These are phyloP conservation scores for Panagrolaimus sp. DNA, from an alignment of 1,140 invertebrate species.

Conservation along the genomic window DNA sequence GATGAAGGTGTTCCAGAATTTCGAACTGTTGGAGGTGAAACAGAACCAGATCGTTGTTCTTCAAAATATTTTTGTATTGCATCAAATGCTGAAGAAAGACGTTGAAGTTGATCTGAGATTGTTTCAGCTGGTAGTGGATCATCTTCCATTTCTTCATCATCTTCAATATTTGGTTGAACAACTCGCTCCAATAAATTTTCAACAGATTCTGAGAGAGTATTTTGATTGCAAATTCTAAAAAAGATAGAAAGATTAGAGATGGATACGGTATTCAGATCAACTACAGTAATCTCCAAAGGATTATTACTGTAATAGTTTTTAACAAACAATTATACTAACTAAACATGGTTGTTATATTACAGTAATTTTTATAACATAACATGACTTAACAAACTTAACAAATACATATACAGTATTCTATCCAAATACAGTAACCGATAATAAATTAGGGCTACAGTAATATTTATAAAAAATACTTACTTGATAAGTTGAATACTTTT, in stretches of 20 bases:
- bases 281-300: too few species aligned
- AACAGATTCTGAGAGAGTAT: constrained; percentile 40
- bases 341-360: too few species aligned
- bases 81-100: constrained; percentile 37
- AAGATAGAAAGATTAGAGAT: too few species aligned
- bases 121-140: background rate
- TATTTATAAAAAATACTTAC: constrained; percentile 21
- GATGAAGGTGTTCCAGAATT: background rate
- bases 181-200: constrained; percentile 41
- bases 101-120: constrained; percentile 29
- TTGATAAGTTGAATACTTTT: constrained; percentile 39
- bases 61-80: constrained; percentile 46
- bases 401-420: too few species aligned
- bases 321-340: too few species aligned
- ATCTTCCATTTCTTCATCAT: background rate
- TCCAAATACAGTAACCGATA: too few species aligned
- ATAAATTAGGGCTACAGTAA: too few species aligned
- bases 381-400: too few species aligned
- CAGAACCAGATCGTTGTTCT: constrained; percentile 25
- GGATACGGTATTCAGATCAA: too few species aligned
- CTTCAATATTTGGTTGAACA: constrained; percentile 25
- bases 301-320: too few species aligned
- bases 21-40: background rate
- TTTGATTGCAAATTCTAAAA: constrained; percentile 42
- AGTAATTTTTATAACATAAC: too few species aligned